These are phyloP conservation scores for Cyclargus thomasi DNA, from an alignment of 1,140 invertebrate genomes.

Conservation along the genomic window DNA sequence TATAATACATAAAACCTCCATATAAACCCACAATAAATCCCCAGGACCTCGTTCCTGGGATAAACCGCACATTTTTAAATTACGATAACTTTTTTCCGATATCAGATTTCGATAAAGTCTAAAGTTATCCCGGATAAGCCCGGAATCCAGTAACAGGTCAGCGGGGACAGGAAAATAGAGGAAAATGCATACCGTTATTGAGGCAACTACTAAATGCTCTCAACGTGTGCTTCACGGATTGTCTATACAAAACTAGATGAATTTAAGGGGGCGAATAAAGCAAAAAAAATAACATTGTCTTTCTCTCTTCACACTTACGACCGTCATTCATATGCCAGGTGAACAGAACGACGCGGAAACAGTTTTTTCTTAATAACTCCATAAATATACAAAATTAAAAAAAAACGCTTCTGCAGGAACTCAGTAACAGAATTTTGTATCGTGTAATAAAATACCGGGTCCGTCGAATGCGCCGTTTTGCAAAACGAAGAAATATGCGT, in stretches of 20 bases:
- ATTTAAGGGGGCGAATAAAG: no score
- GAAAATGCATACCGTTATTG: neutral
- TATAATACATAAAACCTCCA: neutral
- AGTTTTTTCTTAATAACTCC: no score
- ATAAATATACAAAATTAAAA: no score
- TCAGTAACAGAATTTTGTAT: no score
- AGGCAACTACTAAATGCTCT: neutral
- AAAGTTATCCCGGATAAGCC: neutral
- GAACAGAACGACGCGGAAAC: no score
- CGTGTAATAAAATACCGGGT: no score
- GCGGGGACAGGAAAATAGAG: neutral
- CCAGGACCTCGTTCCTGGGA: neutral
- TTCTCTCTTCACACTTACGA: no score
- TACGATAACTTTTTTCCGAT: conserved; percentile 3
- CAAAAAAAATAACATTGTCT: no score
- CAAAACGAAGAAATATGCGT: no score
- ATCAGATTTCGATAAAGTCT: conserved; percentile 3
- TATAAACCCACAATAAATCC: neutral
- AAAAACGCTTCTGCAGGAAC: no score
- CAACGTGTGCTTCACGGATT: neutral
- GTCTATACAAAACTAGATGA: neutral
- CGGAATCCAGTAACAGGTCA: neutral
- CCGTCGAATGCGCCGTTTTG: no score
- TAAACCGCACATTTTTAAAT: conserved; percentile 1
- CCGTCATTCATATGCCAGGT: no score